Evolutionary conservation across 2,888 invertebrate species (phyloP).

Genomic region (Ormyrus rosae): DNA sequence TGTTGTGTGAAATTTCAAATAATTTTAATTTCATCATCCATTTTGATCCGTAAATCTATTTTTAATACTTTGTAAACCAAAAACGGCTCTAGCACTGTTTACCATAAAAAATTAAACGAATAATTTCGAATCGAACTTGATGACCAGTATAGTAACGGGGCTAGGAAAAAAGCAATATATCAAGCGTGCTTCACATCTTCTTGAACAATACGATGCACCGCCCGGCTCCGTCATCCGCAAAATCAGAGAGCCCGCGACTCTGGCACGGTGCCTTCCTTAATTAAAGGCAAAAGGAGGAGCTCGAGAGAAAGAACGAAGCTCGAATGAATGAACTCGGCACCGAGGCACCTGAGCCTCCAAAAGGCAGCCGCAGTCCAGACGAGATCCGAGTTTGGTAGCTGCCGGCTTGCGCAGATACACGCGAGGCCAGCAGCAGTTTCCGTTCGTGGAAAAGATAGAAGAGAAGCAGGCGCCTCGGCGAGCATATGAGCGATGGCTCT

Average conservation of each 20-base stretch:
- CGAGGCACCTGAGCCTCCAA: background rate
- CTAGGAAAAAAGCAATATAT: too few relatives aligned
- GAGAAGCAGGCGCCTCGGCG: slow-evolving; percentile 37
- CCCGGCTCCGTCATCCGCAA: slow-evolving; percentile 2
- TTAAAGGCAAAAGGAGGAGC: slow-evolving; percentile 28
- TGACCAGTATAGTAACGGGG: too few relatives aligned
- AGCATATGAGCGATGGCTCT: slow-evolving; percentile 49
- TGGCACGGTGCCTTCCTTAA: slow-evolving; percentile 11
- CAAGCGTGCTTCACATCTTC: too few relatives aligned
- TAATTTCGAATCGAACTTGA: too few relatives aligned
- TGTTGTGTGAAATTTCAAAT: too few relatives aligned
- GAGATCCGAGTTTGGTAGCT: slow-evolving; percentile 36
- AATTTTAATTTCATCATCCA: too few relatives aligned
- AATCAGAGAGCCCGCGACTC: background rate
- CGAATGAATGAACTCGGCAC: background rate
- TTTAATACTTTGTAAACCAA: too few relatives aligned
- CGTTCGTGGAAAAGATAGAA: slow-evolving; percentile 48
- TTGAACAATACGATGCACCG: slow-evolving; percentile 9
- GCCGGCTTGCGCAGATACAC: background rate
- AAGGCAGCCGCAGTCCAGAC: too few relatives aligned
- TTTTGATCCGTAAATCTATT: too few relatives aligned
- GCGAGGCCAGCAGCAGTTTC: background rate
- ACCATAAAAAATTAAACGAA: too few relatives aligned
- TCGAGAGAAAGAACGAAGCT: background rate
- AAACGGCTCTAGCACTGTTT: too few relatives aligned